Base-by-base conservation (phyloP, 2,113 vertebrate genomes). In the Trematocara nigrifrons region DNA sequence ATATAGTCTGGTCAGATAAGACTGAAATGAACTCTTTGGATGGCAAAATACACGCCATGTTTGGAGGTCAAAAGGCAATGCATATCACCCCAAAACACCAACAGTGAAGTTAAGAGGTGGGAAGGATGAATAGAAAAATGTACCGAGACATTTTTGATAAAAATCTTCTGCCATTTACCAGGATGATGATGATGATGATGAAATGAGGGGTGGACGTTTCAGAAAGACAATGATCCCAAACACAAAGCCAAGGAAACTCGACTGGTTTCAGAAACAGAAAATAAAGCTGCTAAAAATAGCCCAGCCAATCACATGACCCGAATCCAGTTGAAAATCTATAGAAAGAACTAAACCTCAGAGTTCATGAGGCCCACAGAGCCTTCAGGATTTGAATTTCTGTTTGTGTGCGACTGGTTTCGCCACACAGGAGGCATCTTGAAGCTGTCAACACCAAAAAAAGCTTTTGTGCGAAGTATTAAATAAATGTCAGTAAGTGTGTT, bases 111-210 rank as follows among this genome's bases (percentile, higher is more conserved):
- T 64, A 38, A 38, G 33, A 64, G 33, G 59, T 38, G 33, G 33
- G 33, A 12, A 38, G 33, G 10, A 64, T 64, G 33, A 64, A 64
- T 20, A 12, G 10, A 64, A 64, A 64, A 64, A 38, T 38, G 3
- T 5, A 64, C 59, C 10, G 7, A 64, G 59, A 38, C 33, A 20
- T 64, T 38, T n/a, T 0, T 20, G 33, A 64, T 20, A 1, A 0
- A 64, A 38, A 38, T 64, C 33, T 7, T 11, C 4, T 64, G 18
- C 59, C 0, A n/a, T 64, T 31, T 64, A 64, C 9, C 59, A 64
- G 10, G 59, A 64, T 0, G 59, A 38, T 61, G 57, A 20, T 61
- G 57, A 20, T 20, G 20, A 61, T 11, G 0, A 64, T 38, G 59
- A 64, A 38, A 64, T 2, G 1, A 64, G 31, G 10, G 16, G 59